Evolutionary conservation across 2,797 vertebrate genomes (phyloP).

Genomic region (Heteromormyrus szaboi): DNA sequence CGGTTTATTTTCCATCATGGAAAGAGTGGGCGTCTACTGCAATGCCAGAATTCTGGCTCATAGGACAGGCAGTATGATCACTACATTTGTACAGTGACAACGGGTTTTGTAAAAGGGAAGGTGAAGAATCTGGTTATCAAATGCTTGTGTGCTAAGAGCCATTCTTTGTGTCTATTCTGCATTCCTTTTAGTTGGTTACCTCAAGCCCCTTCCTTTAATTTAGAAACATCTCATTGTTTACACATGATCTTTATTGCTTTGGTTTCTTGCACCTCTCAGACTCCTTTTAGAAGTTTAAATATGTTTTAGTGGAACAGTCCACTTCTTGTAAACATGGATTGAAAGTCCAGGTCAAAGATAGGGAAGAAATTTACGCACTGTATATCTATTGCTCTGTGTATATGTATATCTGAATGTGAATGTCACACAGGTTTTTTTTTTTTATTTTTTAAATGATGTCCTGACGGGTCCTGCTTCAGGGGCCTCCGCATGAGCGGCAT

Average conservation of each 20-base stretch:
- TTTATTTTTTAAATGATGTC: neutral
- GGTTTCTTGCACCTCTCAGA: neutral
- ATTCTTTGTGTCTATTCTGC: neutral
- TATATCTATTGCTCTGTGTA: neutral
- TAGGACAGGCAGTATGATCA: neutral
- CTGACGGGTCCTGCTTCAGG: neutral
- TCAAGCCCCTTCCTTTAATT: neutral
- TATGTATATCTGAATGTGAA: neutral
- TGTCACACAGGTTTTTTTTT: neutral
- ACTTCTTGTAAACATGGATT: neutral
- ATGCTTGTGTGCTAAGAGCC: neutral
- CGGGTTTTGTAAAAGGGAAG: neutral
- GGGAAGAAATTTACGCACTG: neutral
- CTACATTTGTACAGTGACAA: neutral
- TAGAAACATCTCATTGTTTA: too few species aligned
- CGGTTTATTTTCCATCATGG: neutral
- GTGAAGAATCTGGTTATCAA: neutral
- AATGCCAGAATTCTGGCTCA: neutral
- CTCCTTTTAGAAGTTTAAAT: neutral
- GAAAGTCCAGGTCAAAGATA: neutral
- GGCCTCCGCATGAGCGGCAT: neutral
- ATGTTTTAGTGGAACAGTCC: neutral
- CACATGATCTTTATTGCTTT: neutral
- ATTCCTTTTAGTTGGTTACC: neutral
- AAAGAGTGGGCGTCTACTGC: neutral